Evolutionary conservation across 2,888 invertebrate genomes (phyloP), one percentile per base, ranked within the genome.

Genomic region (Steinernema carpocapsae): DNA sequence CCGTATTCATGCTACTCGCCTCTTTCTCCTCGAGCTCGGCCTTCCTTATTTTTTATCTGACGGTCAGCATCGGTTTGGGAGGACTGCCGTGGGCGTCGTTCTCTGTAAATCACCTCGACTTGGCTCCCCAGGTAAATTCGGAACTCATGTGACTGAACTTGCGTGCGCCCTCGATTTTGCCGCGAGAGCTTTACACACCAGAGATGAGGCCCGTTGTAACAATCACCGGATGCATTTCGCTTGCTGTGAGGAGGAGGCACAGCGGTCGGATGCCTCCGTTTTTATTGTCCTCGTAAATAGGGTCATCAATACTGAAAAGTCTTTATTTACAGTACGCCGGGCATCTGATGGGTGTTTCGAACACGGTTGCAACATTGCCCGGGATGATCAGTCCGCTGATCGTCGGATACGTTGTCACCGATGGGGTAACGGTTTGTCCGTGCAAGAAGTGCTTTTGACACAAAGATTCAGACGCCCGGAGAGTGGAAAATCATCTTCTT

Each of bases 61-160:
- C 94, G 0, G 90, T 94, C 70, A 94, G 94, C 0, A 94, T 95
- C 0, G 95, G 95, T 0, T 89, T 94, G 0, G 95, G 95, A 0
- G 90, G 94, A 0, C 94, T 95, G 88, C 94, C 94, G 0, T 95
- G 94, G 94, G 92, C 94, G 6, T 95, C 94, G 52, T 94, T 94
- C 83, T 90, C 90, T 76, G 91, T 91, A n/a, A 91, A 91, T 82
- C 94, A 94, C 88, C 89, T 95, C 88, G 95, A 95, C 88, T 92
- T 95, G 72, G 95, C 95, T 0, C 94, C 95, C 0, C 93, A 93
- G 77, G 88, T 88, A 74, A 73, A 45, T n/a, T 10, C 14, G 72
- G 19, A 71, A 71, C 10, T 29, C 64, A 29, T 32, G 29, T 64
- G 64, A 64, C 64, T 29, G 26, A 64, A 4, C 64, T 22, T 12